Conservation (phyloP, 2,797 vertebrate genomes). For the Muscicapa striata region DNA sequence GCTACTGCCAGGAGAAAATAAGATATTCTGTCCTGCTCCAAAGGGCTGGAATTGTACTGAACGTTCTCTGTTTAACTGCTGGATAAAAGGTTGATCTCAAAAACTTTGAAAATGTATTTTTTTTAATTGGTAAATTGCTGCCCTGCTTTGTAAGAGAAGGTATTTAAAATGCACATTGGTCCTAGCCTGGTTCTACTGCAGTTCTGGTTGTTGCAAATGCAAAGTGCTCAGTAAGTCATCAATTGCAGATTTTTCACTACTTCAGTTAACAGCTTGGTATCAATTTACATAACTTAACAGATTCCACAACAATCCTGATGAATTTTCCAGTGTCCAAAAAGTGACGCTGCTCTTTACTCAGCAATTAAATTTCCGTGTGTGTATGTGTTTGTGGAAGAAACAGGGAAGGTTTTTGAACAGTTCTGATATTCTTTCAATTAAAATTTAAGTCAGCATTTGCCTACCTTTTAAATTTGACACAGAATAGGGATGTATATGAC, state of each 20-base stretch:
- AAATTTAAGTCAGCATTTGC: neutral
- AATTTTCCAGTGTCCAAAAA: neutral
- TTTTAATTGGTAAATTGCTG: neutral
- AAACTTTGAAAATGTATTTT: neutral
- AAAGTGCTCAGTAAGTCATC: neutral
- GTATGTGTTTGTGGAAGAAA: neutral
- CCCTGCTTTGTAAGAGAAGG: neutral
- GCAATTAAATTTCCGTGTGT: neutral
- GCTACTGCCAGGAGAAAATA: neutral
- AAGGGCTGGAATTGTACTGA: neutral
- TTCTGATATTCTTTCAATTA: neutral
- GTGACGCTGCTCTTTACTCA: neutral
- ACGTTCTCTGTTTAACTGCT: accelerated
- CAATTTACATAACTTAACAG: neutral
- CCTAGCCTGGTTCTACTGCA: neutral
- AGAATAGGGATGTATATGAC: neutral
- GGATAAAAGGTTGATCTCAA: neutral
- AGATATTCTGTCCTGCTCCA: neutral
- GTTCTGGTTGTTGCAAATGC: neutral
- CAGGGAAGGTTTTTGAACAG: neutral
- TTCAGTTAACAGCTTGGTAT: neutral
- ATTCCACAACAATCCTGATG: neutral
- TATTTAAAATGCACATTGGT: neutral
- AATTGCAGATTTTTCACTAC: neutral
- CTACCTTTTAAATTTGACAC: neutral